Base-by-base conservation (phyloP, 2,113 vertebrate genomes). In the Pelecanoides urinatrix region DNA sequence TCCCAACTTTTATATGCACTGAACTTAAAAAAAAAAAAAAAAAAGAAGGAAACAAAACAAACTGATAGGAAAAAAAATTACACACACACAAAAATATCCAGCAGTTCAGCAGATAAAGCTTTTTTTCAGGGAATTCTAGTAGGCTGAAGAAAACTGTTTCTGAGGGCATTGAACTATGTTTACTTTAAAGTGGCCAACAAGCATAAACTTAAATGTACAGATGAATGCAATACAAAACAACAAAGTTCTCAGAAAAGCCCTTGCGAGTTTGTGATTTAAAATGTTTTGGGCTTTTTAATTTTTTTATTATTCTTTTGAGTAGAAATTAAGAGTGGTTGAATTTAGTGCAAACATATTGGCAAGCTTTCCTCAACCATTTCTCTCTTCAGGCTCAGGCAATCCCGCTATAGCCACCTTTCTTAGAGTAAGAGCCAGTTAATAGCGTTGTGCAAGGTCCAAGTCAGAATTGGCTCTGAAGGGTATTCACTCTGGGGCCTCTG, bases 401-500 rank as follows among this genome's bases (percentile, higher is more conserved):
- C 95, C 95, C 66, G 4, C 78, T 94, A 81, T 70, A 96, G 96
- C 95, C 98, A 98, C 98, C 97, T 98, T 98, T 97, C 97, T 98
- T 95, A 95, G 95, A 97, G 93, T 79, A 90, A 91, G 84, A 96
- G 94, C 87, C 95, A 96, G 92, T 90, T 97, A 97, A 97, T 95
- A 97, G 95, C 13, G 71, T 92, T 98, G 97, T 97, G 87, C 94
- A 67, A 84, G 88, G 91, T 97, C 98, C 98, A 98, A 98, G 92
- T 82, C 96, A 40, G 94, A 98, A 91, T 42, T 97, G 97, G 96
- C 97, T 98, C 96, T 92, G 97, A 82, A 84, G 96, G 96, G 92
- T 93, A 97, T 98, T 98, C 98, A 95, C 81, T 96, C 98, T 98
- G 98, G 98, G 98, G 97, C 98, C 98, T 98, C 97, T 96, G 92